Conservation (phyloP, 2,113 vertebrate species). For the Psittacara wagleri region DNA sequence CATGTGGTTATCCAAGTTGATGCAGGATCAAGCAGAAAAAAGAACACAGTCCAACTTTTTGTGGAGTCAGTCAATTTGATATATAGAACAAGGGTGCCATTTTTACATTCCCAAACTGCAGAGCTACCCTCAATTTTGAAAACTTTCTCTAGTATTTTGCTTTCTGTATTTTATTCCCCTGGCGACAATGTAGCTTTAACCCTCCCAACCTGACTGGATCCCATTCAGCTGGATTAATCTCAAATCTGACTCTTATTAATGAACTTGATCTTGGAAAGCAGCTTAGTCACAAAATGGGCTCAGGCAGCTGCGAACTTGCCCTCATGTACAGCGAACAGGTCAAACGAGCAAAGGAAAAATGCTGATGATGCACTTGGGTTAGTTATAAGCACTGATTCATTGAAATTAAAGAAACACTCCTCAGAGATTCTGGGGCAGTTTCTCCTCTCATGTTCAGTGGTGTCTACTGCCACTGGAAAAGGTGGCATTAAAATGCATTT, state of each 20-base stretch:
- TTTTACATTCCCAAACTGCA: neutral
- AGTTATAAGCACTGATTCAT: neutral
- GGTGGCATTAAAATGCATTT: neutral
- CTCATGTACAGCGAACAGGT: neutral
- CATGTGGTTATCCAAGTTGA: neutral
- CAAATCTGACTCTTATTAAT: neutral
- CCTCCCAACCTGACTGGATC: neutral
- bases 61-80: neutral
- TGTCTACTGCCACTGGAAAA: neutral
- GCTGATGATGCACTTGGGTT: neutral
- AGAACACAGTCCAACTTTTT: neutral
- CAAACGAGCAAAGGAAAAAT: neutral
- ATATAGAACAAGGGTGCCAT: neutral
- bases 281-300: neutral
- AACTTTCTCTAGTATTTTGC: neutral
- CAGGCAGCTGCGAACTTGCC: neutral
- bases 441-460: accelerated
- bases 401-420: neutral
- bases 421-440: neutral
- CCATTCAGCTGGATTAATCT: constrained; percentile 12
- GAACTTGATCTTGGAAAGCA: neutral
- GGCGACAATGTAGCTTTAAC: neutral
- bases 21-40: neutral
- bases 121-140: neutral
- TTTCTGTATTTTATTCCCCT: neutral